These are phyloP conservation scores for Lithophane ornitopus DNA, from an alignment of 2,888 invertebrate genomes.

Conservation along the genomic window DNA sequence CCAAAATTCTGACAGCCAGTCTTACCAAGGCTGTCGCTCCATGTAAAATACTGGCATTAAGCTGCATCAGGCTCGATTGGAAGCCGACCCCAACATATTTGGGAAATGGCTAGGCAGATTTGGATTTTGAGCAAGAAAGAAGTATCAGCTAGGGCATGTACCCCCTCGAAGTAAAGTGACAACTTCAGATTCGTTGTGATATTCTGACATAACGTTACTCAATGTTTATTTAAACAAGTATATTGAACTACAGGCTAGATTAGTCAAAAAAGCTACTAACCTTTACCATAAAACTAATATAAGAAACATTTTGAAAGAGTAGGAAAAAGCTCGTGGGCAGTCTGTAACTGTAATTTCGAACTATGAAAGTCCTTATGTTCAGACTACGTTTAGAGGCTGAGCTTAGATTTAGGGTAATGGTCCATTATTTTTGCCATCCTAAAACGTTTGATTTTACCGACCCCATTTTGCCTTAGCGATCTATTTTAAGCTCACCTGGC, in stretches of 20 bases:
- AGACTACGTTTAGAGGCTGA: conserved; percentile 1
- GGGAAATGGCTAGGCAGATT: too few species aligned
- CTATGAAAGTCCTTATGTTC: background rate
- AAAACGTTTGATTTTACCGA: background rate
- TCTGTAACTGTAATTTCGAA: background rate
- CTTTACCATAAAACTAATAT: background rate
- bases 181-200: background rate
- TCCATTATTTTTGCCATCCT: conserved; percentile 15
- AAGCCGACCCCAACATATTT: too few species aligned
- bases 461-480: background rate
- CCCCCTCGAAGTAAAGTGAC: background rate
- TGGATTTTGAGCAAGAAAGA: background rate
- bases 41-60: too few species aligned
- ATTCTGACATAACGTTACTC: background rate
- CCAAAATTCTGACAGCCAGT: too few species aligned
- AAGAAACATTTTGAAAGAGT: background rate
- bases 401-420: conserved; percentile 23
- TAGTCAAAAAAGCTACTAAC: background rate
- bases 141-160: background rate
- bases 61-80: too few species aligned
- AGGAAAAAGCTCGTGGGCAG: background rate
- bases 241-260: background rate
- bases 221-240: background rate
- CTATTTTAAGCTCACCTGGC: background rate
- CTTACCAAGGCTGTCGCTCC: too few species aligned